phyloP scores from a whole-genome alignment of 2,113 vertebrate genomes.

The Neopipo cinnamomea region DNA sequence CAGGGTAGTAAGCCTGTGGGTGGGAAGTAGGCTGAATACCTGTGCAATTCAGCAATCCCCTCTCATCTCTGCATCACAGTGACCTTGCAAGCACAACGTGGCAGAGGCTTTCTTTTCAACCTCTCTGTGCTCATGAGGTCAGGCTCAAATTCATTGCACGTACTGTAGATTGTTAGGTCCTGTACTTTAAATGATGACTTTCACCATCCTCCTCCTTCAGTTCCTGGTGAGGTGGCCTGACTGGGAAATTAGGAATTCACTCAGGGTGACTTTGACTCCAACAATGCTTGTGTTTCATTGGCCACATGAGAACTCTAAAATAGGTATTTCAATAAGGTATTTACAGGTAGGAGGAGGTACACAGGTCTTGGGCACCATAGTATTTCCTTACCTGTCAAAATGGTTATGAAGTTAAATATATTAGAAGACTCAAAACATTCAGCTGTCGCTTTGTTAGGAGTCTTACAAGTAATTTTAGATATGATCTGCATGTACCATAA shows the following conservation, averaged over 20 bases:
- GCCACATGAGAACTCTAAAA: not conserved
- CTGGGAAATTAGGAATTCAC: not conserved
- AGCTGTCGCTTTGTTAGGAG: not conserved
- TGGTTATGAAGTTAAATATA: not conserved
- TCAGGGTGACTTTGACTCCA: not conserved
- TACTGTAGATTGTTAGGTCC: not conserved
- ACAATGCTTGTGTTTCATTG: not conserved
- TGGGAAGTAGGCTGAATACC: not conserved
- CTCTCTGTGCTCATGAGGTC: not conserved
- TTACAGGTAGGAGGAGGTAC: not conserved
- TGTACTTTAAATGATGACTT: not conserved
- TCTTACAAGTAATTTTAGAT: not conserved
- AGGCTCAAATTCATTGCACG: not conserved
- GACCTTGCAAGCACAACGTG: rapidly evolving
- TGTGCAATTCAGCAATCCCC: rapidly evolving
- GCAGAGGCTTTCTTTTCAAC: not conserved
- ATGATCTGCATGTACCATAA: not conserved
- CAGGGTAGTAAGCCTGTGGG: not conserved
- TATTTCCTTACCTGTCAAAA: not conserved
- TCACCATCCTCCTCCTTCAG: not conserved
- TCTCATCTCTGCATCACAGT: rapidly evolving
- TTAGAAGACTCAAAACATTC: not conserved
- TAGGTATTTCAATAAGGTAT: not conserved
- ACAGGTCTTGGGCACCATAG: not conserved
- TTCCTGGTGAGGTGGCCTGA: not conserved